phyloP scores from a whole-genome alignment of 1,140 invertebrate species.

The Drosophila pandora region DNA sequence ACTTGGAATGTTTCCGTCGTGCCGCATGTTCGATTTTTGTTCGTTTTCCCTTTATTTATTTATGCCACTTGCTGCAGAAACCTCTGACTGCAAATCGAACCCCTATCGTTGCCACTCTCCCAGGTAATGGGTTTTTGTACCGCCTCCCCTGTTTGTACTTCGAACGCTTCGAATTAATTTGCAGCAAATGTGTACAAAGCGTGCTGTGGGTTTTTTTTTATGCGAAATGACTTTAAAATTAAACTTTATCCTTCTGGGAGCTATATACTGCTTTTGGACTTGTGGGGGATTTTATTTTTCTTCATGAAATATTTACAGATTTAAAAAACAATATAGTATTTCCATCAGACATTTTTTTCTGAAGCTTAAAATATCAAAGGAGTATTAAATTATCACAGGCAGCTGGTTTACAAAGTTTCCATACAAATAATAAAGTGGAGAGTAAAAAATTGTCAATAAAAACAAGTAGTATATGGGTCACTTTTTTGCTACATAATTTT shows the following conservation, averaged over 20 bases:
- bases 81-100: slow-evolving; percentile 11
- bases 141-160: slow-evolving; percentile 38
- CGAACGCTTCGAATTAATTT: slow-evolving; percentile 64
- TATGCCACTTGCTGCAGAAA: slow-evolving; percentile 50
- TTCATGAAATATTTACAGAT: not conserved
- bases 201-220: not conserved
- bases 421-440: not conserved
- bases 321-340: no score
- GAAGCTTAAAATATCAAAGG: no score
- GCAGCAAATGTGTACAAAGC: slow-evolving; percentile 17
- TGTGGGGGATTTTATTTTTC: no score
- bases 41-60: slow-evolving; percentile 56
- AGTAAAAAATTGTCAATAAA: not conserved
- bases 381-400: no score
- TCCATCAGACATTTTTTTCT: no score
- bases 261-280: no score
- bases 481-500: no score
- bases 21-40: slow-evolving; percentile 30
- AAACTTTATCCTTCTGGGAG: not conserved
- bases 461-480: no score
- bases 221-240: slow-evolving; percentile 25
- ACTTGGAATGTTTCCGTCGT: not conserved
- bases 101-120: not conserved
- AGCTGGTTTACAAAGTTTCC: no score
- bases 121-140: slow-evolving; percentile 17